Percentiles rank a stretch among this genome's conserved stretches.
Conservation (phyloP, 2,888 invertebrate genomes). For the Nysson spinosus region DNA sequence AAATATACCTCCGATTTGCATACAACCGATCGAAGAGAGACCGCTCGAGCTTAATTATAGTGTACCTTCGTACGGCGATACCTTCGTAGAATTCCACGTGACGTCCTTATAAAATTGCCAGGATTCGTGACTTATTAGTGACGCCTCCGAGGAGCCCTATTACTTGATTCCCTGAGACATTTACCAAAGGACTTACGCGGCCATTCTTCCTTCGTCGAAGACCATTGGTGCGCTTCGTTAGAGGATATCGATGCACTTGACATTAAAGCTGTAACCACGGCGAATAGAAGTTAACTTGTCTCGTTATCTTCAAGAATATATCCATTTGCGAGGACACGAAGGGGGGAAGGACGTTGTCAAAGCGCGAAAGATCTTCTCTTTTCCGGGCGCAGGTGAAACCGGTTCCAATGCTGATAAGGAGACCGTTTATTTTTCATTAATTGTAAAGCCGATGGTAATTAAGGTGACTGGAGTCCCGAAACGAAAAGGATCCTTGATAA, state of each 20-base stretch:
- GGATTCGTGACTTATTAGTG: too few species aligned
- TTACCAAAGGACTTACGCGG: neutral
- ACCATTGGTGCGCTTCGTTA: neutral
- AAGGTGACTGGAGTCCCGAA: too few species aligned
- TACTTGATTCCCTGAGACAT: too few species aligned
- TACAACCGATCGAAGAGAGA: too few species aligned
- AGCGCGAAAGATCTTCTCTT: neutral
- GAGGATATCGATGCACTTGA: neutral
- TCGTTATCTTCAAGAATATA: neutral
- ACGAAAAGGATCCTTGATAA: too few species aligned
- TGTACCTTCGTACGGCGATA: neutral
- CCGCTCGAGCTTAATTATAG: neutral
- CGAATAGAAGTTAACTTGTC: slow-evolving; percentile 1
- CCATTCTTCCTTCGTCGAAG: neutral
- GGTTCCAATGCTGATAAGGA: too few species aligned
- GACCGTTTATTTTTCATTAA: too few species aligned
- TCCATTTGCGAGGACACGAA: neutral
- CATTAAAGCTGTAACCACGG: neutral
- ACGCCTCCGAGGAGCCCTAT: too few species aligned
- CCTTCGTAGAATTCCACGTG: too few species aligned
- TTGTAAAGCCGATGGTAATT: too few species aligned
- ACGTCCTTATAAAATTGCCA: too few species aligned
- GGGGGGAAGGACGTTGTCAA: neutral
- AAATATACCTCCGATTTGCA: slow-evolving; percentile 21
- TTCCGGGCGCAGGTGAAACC: too few species aligned